Percentiles rank a stretch among this genome's conserved stretches.
Evolutionary conservation across 35 echinoderm and acorn worm genomes (phyloP).

Genomic region (Hemicentrotus pulcherrimus): DNA sequence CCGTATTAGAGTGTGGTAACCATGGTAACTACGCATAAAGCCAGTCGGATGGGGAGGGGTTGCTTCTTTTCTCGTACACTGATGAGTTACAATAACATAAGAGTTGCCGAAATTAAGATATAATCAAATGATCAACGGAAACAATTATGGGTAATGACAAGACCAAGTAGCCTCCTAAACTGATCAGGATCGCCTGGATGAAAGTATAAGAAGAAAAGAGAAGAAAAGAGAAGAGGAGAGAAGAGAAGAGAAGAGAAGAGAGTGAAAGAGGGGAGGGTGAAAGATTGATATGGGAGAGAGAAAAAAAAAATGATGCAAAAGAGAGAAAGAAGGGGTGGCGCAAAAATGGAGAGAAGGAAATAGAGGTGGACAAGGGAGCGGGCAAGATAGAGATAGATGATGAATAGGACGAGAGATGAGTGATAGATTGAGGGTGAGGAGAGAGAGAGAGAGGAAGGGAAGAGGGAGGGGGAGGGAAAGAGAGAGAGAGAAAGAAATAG

Average conservation of each 20-base stretch:
- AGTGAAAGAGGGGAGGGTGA: not conserved
- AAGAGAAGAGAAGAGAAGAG: not conserved
- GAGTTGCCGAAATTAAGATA: constrained; percentile 20
- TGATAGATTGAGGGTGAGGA: not conserved
- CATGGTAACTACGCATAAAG: too few relatives aligned
- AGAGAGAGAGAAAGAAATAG: too few relatives aligned
- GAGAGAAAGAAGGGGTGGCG: not conserved
- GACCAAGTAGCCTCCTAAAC: not conserved
- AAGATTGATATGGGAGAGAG: not conserved
- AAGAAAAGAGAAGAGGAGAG: not conserved
- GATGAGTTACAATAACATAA: constrained; percentile 20
- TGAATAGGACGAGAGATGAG: not conserved
- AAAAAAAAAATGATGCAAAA: not conserved
- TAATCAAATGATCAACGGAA: constrained; percentile 32
- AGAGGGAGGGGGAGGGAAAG: too few relatives aligned
- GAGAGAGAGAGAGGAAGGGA: not conserved
- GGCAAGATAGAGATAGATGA: too few relatives aligned
- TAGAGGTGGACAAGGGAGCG: not conserved
- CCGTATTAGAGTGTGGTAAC: too few relatives aligned
- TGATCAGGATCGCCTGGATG: not conserved
- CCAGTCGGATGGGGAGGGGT: not conserved
- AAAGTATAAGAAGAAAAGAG: not conserved
- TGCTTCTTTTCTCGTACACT: not conserved
- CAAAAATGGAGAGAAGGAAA: not conserved
- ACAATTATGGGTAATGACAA: constrained; percentile 28